Base-by-base conservation (phyloP, 2,888 invertebrate genomes). In the Cataglyphis livida region DNA sequence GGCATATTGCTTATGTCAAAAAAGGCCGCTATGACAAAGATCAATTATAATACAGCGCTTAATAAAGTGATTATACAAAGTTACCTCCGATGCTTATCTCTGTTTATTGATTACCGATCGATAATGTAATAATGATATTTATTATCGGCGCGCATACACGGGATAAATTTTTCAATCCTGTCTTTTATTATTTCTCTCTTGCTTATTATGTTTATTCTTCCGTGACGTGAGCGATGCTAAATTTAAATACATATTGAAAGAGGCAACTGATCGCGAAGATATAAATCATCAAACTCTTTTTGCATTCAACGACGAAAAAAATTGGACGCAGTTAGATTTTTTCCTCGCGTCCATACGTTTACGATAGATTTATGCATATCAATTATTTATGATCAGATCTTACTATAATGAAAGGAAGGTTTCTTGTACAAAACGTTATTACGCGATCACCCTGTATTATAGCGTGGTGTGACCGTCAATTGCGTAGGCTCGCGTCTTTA, bases 401-500 rank as follows among this genome's bases (percentile, higher is more conserved):
- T 5, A 44, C 12, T 35, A 44, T 18, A 71, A 21, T 18, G 25
- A 28, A 21, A 76, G 5, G 51, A 51, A 51, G 0, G 3, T n/a
- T 51, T 70, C 44, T 6, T 10, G 15, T 57, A 65, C 12, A 15
- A 35, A 21, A 71, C 78, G 75, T 81, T 90, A 84, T 84, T 89
- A 65, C 73, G 79, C 85, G 86, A 90, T 90, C 90, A 90, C 88
- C 89, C 87, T 71, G 83, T 89, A 89, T 91, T 84, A 89, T 85
- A 73, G 87, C 86, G 85, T 91, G 90, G 93, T 92, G 92, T 92
- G 92, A 91, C 88, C 92, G 87, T 87, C 92, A 91, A 91, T 92
- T 92, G 92, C 91, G 91, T 91, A 91, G 93, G 91, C 91, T 90
- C 84, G 88, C 87, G 90, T 92, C 92, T 91, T 90, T 92, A 91